phyloP scores from a whole-genome alignment of 2,113 vertebrate species.

The Tretioscincus oriximinensis region DNA sequence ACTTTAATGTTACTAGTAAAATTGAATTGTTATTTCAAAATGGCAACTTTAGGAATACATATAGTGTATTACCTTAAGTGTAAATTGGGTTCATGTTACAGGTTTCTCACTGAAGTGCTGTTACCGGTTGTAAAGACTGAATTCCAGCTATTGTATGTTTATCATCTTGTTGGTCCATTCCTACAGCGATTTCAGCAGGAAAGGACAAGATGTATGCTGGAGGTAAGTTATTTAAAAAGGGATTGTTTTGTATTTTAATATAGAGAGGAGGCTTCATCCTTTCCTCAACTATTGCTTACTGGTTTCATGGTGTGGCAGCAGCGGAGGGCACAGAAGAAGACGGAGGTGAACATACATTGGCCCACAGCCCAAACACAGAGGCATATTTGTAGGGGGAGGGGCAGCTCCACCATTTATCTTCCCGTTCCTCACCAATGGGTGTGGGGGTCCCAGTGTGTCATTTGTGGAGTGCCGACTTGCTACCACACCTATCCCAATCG shows the following conservation, averaged over 20 bases:
- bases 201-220: constrained; percentile 97
- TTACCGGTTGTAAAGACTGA: constrained; percentile 96
- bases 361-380: too few relatives aligned
- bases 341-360: too few relatives aligned
- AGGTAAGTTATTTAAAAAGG: constrained; percentile 76
- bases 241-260: background rate
- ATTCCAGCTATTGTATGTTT: constrained; percentile 96
- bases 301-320: too few relatives aligned
- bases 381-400: too few relatives aligned
- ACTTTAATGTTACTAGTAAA: background rate
- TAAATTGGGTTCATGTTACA: constrained; percentile 52
- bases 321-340: too few relatives aligned
- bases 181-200: constrained; percentile 97
- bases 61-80: constrained; percentile 6
- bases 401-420: too few relatives aligned
- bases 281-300: too few relatives aligned
- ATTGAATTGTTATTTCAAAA: background rate
- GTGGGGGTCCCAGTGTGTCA: too few relatives aligned
- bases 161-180: constrained; percentile 97
- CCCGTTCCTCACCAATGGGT: too few relatives aligned
- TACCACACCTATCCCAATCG: too few relatives aligned
- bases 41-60: background rate
- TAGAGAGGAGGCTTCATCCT: background rate
- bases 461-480: too few relatives aligned
- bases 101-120: constrained; percentile 91